Conservation (phyloP, 2,113 vertebrate genomes). For the Chloropsis cyanopogon region DNA sequence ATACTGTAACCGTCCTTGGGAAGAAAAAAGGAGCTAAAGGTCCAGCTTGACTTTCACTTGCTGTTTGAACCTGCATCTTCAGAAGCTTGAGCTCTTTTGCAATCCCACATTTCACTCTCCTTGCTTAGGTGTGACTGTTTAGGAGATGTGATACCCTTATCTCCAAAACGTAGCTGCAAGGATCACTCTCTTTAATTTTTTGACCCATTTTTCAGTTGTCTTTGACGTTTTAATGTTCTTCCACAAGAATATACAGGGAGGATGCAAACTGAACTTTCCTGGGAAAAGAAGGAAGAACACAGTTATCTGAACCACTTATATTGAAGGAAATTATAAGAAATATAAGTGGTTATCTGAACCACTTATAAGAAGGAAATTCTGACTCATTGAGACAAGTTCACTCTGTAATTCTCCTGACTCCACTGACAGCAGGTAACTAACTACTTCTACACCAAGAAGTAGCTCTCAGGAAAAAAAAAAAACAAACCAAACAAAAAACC, state of each 20-base stretch:
- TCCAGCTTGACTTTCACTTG: background rate
- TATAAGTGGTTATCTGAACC: background rate
- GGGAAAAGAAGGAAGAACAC: background rate
- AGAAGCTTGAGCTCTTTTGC: background rate
- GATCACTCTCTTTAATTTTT: background rate
- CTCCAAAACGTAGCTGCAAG: background rate
- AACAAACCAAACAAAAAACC: no score
- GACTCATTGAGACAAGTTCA: background rate
- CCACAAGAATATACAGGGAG: slow-evolving; percentile 28
- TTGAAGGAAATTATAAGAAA: background rate
- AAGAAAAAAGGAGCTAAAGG: background rate
- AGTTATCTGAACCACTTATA: background rate
- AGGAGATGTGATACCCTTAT: background rate
- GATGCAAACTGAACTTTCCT: background rate
- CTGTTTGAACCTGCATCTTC: background rate
- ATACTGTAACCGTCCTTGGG: background rate
- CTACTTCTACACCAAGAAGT: background rate
- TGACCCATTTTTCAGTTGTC: slow-evolving; percentile 1
- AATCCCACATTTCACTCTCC: background rate
- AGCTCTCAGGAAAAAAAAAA: background rate
- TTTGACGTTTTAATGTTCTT: slow-evolving; percentile 35
- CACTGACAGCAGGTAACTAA: background rate
- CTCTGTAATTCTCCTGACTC: background rate
- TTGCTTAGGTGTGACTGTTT: background rate
- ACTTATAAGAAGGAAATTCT: background rate